Evolutionary conservation across 2,797 vertebrate genomes (phyloP).

Genomic region (Schizothorax lantsangensis): DNA sequence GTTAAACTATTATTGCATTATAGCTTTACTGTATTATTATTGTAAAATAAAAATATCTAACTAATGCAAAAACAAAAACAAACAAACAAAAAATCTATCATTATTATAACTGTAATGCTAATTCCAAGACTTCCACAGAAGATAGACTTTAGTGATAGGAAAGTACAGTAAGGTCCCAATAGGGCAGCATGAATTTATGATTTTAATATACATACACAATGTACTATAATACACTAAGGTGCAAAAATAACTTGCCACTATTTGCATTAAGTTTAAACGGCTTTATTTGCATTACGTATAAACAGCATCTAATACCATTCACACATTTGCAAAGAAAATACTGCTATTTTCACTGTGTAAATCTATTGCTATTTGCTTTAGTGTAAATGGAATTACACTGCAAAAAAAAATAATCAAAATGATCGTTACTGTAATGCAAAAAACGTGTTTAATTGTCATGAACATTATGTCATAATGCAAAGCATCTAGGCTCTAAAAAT

Average conservation of each 20-base stretch:
- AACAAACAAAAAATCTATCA: no score
- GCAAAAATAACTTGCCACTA: not conserved
- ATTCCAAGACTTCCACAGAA: no score
- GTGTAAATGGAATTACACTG: no score
- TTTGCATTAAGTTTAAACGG: not conserved
- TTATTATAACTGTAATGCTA: no score
- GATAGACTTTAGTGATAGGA: no score
- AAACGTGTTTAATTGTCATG: not conserved
- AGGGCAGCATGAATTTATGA: no score
- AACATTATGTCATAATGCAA: not conserved
- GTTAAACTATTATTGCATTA: no score
- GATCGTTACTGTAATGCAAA: not conserved
- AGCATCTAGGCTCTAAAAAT: not conserved
- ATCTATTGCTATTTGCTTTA: not conserved
- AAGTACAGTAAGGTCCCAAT: no score
- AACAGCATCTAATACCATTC: not conserved
- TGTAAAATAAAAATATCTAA: no score
- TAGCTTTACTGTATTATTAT: no score
- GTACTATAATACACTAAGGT: not conserved
- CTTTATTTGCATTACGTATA: not conserved
- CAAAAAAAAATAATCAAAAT: not conserved
- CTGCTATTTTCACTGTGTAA: not conserved
- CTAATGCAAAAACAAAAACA: no score
- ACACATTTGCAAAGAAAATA: not conserved
- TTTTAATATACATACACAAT: no score